Conservation (phyloP, 2,888 invertebrate species). For the Muschampia staudingeri region DNA sequence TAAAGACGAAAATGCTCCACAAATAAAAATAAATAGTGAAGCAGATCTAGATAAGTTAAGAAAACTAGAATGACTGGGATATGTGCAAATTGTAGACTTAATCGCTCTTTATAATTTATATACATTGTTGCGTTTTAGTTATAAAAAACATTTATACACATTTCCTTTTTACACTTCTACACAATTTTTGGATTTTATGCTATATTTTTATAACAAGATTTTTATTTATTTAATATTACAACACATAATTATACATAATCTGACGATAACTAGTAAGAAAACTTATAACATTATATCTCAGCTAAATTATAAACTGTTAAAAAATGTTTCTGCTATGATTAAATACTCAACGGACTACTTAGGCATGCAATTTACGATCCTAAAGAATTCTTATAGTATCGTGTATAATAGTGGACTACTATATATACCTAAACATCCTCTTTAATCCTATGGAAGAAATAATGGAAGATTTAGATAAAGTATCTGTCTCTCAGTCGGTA, state of each 20-base stretch:
- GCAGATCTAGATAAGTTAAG: neutral
- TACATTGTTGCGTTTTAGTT: too few relatives aligned
- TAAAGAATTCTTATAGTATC: neutral
- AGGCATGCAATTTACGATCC: neutral
- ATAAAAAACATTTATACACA: too few relatives aligned
- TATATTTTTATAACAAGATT: too few relatives aligned
- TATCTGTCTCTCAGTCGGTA: neutral
- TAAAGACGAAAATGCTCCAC: slow-evolving; percentile 5
- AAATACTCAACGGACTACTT: neutral
- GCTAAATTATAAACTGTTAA: too few relatives aligned
- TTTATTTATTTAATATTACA: too few relatives aligned
- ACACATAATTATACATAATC: too few relatives aligned
- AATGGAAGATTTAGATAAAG: neutral
- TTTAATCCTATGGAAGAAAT: neutral
- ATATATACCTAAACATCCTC: neutral
- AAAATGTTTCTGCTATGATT: neutral
- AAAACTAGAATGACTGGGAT: neutral
- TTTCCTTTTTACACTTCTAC: too few relatives aligned
- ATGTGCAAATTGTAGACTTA: neutral
- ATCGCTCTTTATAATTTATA: too few relatives aligned
- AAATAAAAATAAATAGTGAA: slow-evolving; percentile 6
- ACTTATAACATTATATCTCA: too few relatives aligned
- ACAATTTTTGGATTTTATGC: too few relatives aligned
- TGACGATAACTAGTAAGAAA: too few relatives aligned
- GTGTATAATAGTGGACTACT: neutral